Percentiles rank a stretch among this genome's conserved stretches.
Evolutionary conservation across 2,797 vertebrate species (phyloP).

Genomic region (Brotogeris chrysoptera): DNA sequence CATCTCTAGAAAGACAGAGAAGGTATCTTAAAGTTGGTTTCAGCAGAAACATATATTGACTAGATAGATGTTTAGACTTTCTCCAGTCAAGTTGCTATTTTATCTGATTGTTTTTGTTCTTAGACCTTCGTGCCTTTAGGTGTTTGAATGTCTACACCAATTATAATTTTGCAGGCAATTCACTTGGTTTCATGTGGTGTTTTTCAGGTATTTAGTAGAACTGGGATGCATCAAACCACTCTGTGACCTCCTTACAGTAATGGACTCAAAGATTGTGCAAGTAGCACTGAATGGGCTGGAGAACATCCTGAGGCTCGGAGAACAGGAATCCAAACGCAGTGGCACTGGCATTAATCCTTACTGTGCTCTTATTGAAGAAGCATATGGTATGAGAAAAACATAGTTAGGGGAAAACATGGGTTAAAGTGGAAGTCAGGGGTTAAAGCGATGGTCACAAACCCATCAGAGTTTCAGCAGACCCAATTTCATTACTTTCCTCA

Average conservation of each 20-base stretch:
- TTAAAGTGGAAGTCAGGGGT: background rate
- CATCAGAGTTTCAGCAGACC: background rate
- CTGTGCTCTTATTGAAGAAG: conserved; percentile 95
- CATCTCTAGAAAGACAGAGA: background rate
- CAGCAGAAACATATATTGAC: background rate
- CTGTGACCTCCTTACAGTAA: conserved; percentile 95
- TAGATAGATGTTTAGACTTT: background rate
- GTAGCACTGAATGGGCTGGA: conserved; percentile 95
- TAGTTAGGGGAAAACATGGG: background rate
- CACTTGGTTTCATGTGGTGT: background rate
- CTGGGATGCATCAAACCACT: conserved; percentile 96
- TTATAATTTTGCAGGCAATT: background rate
- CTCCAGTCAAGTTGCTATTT: background rate
- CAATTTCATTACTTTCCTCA: background rate
- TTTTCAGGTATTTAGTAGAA: conserved; percentile 91
- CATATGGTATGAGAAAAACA: conserved; percentile 85
- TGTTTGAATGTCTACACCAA: background rate
- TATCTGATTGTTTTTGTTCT: background rate
- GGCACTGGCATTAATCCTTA: conserved; percentile 93
- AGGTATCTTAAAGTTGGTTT: background rate
- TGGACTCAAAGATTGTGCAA: conserved; percentile 98
- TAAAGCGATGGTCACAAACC: background rate
- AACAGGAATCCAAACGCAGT: conserved; percentile 92
- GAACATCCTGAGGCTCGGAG: conserved; percentile 94
- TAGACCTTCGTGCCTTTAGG: background rate